These are phyloP conservation scores for Apodemia zela DNA, from an alignment of 2,888 invertebrate species.

Conservation along the genomic window DNA sequence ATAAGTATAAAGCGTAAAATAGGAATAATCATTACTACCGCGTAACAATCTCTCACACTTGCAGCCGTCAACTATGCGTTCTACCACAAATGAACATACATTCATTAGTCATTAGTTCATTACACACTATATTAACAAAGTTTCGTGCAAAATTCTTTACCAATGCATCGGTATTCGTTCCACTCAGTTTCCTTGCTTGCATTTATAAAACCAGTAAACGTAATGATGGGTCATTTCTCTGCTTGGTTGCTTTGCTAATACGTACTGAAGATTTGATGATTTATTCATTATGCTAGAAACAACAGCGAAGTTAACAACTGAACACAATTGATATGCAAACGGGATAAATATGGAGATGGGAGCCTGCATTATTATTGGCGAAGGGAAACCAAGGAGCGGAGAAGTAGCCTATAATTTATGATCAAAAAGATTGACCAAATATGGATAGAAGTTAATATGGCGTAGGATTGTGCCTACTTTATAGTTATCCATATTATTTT, in stretches of 20 bases:
- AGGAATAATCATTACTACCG: background rate
- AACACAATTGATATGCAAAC: slow-evolving; percentile 21
- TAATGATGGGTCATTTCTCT: slow-evolving; percentile 36
- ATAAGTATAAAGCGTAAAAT: slow-evolving; percentile 5
- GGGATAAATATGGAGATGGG: slow-evolving; percentile 18
- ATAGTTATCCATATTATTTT: background rate
- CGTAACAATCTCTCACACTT: background rate
- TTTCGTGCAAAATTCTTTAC: slow-evolving; percentile 15
- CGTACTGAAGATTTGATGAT: slow-evolving; percentile 26
- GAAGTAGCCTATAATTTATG: background rate
- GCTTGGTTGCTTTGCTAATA: slow-evolving; percentile 34
- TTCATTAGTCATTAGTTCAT: background rate
- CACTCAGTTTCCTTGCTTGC: slow-evolving; percentile 24
- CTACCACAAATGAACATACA: slow-evolving; percentile 12
- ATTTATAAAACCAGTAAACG: slow-evolving; percentile 30
- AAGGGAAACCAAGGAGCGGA: background rate
- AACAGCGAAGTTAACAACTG: slow-evolving; percentile 14
- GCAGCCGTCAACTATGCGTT: background rate
- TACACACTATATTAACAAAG: slow-evolving; percentile 14
- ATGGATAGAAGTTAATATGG: background rate
- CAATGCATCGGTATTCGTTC: slow-evolving; percentile 26
- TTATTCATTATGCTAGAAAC: slow-evolving; percentile 26
- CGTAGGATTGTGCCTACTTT: background rate
- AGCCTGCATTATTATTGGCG: slow-evolving; percentile 2
- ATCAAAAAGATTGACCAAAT: background rate